These are phyloP conservation scores for Lagria hirta DNA, from an alignment of 2,888 invertebrate genomes.

Conservation along the genomic window DNA sequence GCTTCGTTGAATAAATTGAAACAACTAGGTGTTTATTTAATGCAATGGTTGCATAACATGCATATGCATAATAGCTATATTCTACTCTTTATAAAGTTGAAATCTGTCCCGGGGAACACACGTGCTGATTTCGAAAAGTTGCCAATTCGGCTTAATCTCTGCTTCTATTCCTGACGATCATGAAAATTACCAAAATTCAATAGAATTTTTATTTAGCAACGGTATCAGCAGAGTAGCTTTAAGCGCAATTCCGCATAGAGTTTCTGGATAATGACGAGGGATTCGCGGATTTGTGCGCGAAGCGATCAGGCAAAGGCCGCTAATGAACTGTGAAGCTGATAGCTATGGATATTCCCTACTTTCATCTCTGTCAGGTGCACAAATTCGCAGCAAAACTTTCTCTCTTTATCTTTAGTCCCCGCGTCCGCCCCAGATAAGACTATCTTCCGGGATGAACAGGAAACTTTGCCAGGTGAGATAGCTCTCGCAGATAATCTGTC, in stretches of 20 bases:
- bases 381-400: conserved; percentile 29
- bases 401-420: conserved; percentile 32
- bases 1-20: too few relatives aligned
- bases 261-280: conserved; percentile 28
- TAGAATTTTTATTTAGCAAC: too few relatives aligned
- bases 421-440: conserved; percentile 24
- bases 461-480: conserved; percentile 34
- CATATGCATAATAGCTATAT: too few relatives aligned
- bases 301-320: conserved; percentile 45
- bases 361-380: conserved; percentile 32
- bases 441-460: conserved; percentile 24
- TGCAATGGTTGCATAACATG: too few relatives aligned
- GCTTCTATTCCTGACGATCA: too few relatives aligned
- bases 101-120: too few relatives aligned
- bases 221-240: too few relatives aligned
- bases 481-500: conserved; percentile 29
- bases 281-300: conserved; percentile 42
- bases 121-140: too few relatives aligned
- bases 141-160: too few relatives aligned
- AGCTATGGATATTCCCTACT: conserved; percentile 40
- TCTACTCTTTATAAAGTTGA: too few relatives aligned
- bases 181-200: too few relatives aligned
- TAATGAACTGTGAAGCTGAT: conserved; percentile 52
- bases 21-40: too few relatives aligned
- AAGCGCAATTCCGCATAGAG: conserved; percentile 20